These are phyloP conservation scores for Takifugu flavidus DNA, from an alignment of 2,113 vertebrate genomes.

Conservation along the genomic window DNA sequence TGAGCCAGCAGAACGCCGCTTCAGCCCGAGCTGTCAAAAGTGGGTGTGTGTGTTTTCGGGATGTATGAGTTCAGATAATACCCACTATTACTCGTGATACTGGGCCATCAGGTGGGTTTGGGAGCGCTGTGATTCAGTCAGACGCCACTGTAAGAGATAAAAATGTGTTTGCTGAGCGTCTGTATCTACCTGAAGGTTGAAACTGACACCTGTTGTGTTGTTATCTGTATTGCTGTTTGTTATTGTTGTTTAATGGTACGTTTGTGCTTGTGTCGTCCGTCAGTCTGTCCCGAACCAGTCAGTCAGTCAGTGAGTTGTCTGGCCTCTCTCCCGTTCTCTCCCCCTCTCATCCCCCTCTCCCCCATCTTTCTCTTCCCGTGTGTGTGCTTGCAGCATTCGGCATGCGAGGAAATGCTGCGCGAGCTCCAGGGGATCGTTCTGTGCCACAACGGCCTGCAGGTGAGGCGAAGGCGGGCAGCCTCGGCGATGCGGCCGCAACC, in stretches of 20 bases:
- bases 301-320: slow-evolving; percentile 67
- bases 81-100: background rate
- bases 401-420: slow-evolving; percentile 94
- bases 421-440: slow-evolving; percentile 93
- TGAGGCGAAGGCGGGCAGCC: slow-evolving; percentile 76
- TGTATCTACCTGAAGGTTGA: slow-evolving; percentile 15
- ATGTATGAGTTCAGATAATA: slow-evolving; percentile 5
- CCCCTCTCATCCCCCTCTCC: slow-evolving; percentile 50
- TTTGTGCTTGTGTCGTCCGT: slow-evolving; percentile 42
- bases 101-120: background rate
- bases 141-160: background rate
- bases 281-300: slow-evolving; percentile 45
- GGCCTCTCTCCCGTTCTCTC: slow-evolving; percentile 53
- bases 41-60: slow-evolving; percentile 6
- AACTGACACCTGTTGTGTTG: slow-evolving; percentile 5
- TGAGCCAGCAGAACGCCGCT: slow-evolving; percentile 10
- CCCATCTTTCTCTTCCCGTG: slow-evolving; percentile 43
- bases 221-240: slow-evolving; percentile 6
- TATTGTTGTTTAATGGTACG: slow-evolving; percentile 3
- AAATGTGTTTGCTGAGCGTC: slow-evolving; percentile 5
- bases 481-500: slow-evolving; percentile 75
- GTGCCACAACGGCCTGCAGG: slow-evolving; percentile 89
- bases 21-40: slow-evolving; percentile 4
- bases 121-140: background rate
- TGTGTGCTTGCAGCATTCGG: slow-evolving; percentile 81